Conservation (phyloP, 1,140 invertebrate species). For the Orchesella cincta region DNA sequence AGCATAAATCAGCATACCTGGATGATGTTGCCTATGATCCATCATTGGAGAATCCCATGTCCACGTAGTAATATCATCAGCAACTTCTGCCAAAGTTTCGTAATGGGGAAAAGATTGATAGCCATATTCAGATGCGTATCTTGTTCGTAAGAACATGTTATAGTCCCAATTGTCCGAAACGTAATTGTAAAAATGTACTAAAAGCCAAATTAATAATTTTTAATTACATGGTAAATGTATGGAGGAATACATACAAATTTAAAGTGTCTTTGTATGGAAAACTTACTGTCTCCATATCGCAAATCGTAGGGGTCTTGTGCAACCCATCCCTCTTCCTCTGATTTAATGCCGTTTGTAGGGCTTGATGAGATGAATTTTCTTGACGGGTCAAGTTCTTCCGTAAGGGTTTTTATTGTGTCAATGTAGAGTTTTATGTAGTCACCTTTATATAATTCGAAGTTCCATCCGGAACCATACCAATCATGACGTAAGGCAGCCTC, state of each 20-base stretch:
- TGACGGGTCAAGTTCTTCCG: constrained; percentile 64
- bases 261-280: not conserved
- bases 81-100: constrained; percentile 62
- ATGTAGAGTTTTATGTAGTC: constrained; percentile 90
- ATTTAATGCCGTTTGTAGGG: constrained; percentile 84
- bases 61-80: constrained; percentile 58
- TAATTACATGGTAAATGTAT: not conserved
- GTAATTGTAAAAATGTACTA: constrained; percentile 93
- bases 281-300: constrained; percentile 82
- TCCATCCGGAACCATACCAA: constrained; percentile 66
- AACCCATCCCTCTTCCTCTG: constrained; percentile 73
- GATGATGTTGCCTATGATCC: constrained; percentile 79
- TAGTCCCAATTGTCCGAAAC: constrained; percentile 76
- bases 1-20: too few species aligned
- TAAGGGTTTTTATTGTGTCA: constrained; percentile 70
- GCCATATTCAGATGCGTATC: constrained; percentile 95
- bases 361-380: constrained; percentile 81
- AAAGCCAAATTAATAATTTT: not conserved
- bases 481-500: constrained; percentile 82
- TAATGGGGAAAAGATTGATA: constrained; percentile 83
- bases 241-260: not conserved
- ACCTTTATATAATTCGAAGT: constrained; percentile 65
- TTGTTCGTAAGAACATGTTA: constrained; percentile 72
- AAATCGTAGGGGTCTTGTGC: constrained; percentile 74
- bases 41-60: constrained; percentile 65